phyloP scores from a whole-genome alignment of 1,140 invertebrate species.

The Drosophila simulans region DNA sequence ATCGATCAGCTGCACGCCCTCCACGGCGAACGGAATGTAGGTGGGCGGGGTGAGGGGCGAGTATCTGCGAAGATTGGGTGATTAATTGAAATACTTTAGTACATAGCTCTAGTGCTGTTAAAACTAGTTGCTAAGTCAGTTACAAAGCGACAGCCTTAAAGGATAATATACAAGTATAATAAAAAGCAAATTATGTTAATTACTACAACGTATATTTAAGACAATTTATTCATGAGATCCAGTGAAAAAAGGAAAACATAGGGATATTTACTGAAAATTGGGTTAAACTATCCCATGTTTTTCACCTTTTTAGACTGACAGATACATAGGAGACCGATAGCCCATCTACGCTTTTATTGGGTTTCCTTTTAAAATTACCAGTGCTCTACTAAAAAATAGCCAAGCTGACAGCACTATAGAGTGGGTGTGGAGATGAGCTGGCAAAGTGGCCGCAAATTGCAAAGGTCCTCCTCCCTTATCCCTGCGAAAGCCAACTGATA shows the following conservation, averaged over 20 bases:
- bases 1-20: constrained; percentile 90
- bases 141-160: too few species aligned
- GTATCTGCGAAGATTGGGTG: constrained; percentile 54
- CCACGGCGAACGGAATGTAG: constrained; percentile 69
- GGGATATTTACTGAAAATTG: too few species aligned
- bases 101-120: not conserved
- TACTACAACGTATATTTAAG: too few species aligned
- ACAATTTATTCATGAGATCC: too few species aligned
- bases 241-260: too few species aligned
- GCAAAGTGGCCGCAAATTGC: constrained; percentile 74
- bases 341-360: too few species aligned
- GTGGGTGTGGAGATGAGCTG: constrained; percentile 23
- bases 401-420: constrained; percentile 10
- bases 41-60: constrained; percentile 76
- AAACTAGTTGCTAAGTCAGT: not conserved
- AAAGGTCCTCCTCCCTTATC: constrained; percentile 30
- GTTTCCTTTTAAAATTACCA: not conserved
- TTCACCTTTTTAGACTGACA: too few species aligned
- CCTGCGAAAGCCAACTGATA: constrained; percentile 60
- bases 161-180: too few species aligned
- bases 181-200: too few species aligned
- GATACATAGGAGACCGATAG: too few species aligned
- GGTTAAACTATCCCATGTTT: too few species aligned
- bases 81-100: not conserved
- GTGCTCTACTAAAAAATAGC: not conserved